A percentile compares a stretch with the other conserved stretches of the same genome.
These are phyloP conservation scores for Aegypius monachus DNA, from an alignment of 2,113 vertebrate species.

Conservation along the genomic window DNA sequence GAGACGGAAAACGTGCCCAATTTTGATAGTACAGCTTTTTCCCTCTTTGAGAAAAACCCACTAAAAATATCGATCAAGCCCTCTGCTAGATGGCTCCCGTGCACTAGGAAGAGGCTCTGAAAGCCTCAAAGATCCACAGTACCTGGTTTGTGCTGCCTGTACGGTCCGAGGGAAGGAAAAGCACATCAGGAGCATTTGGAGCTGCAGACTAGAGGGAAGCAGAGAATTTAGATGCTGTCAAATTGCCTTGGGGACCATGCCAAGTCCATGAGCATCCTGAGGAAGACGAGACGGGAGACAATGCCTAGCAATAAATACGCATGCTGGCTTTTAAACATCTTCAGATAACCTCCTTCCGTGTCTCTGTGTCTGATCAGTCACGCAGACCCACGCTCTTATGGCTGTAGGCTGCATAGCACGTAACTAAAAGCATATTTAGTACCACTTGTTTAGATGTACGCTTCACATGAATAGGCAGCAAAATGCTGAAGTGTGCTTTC, in stretches of 20 bases:
- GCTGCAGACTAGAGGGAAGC: not conserved
- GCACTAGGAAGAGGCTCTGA: not conserved
- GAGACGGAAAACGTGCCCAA: not conserved
- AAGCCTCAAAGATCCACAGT: not conserved
- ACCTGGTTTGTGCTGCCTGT: not conserved
- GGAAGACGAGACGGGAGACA: not conserved
- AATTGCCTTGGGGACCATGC: not conserved
- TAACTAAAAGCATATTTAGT: slow-evolving; percentile 7
- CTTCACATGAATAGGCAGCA: not conserved
- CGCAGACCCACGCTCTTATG: not conserved
- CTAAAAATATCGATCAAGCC: not conserved
- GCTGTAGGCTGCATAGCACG: not conserved
- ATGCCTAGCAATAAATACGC: not conserved
- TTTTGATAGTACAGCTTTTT: not conserved
- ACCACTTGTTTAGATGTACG: not conserved
- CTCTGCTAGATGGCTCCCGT: not conserved
- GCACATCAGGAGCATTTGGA: not conserved
- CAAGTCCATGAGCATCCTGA: not conserved
- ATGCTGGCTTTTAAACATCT: slow-evolving; percentile 10
- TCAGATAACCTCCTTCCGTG: not conserved
- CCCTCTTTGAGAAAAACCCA: not conserved
- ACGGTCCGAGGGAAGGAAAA: not conserved
- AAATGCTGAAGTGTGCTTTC: slow-evolving; percentile 1
- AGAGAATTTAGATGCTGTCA: not conserved
- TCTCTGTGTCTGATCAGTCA: not conserved